A percentile compares a stretch with the other conserved stretches of the same genome.
Conservation (phyloP, 2,888 invertebrate species). For the Apocheima hispidaria region DNA sequence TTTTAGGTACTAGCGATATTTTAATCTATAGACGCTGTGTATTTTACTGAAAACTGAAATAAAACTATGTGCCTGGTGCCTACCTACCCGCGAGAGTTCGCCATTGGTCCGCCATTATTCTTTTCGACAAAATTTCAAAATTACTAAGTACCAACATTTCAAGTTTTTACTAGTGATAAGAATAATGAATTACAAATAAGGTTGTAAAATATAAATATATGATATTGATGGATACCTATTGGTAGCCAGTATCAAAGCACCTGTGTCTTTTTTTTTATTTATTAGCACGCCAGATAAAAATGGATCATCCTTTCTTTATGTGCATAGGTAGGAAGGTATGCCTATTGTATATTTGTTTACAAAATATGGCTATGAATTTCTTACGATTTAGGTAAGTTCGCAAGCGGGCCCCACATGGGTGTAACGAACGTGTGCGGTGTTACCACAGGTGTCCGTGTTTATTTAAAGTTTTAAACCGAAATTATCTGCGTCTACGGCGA, state of each 20-base stretch:
- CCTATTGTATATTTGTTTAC: conserved; percentile 49
- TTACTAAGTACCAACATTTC: too few species aligned
- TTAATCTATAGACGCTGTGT: too few species aligned
- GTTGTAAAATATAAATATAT: too few species aligned
- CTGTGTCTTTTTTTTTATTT: not conserved
- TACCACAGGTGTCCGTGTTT: conserved; percentile 71
- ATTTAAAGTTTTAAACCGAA: conserved; percentile 57
- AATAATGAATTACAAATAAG: too few species aligned
- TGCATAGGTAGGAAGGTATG: not conserved
- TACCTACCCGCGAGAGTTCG: too few species aligned
- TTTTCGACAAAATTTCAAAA: too few species aligned
- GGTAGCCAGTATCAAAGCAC: not conserved
- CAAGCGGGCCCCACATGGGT: conserved; percentile 66
- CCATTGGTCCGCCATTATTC: too few species aligned
- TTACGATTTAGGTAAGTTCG: conserved; percentile 40
- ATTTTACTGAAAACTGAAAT: too few species aligned
- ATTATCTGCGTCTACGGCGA: conserved; percentile 59
- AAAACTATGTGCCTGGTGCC: too few species aligned
- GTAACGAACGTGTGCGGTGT: conserved; percentile 57
- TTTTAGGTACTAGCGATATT: conserved; percentile 52
- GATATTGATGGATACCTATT: too few species aligned
- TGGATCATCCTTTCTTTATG: not conserved
- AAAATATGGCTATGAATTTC: conserved; percentile 45
- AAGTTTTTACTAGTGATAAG: too few species aligned
- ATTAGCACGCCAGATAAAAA: conserved; percentile 4